Percentiles rank a stretch among this genome's conserved stretches.
phyloP scores from a whole-genome alignment of 2,113 vertebrate species.

The Anarhynchus alexandrinus region DNA sequence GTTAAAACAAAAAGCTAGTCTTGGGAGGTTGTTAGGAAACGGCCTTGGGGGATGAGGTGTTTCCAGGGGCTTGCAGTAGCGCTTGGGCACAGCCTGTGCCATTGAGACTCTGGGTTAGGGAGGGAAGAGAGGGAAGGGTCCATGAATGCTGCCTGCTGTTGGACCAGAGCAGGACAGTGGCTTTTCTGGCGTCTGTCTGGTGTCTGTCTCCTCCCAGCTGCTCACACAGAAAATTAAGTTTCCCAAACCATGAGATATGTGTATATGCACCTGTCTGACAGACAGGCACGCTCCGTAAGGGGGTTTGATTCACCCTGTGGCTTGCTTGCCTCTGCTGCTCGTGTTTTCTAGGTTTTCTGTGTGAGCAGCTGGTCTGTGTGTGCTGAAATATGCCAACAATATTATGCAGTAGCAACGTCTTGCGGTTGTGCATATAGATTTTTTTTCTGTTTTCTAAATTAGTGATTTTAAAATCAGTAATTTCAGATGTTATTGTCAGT shows the following conservation, averaged over 20 bases:
- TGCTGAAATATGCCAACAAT: neutral
- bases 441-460: neutral
- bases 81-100: neutral
- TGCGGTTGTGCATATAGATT: neutral
- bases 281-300: neutral
- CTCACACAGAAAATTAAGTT: neutral
- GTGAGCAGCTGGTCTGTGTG: neutral
- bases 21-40: neutral
- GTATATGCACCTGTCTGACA: neutral
- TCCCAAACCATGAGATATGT: neutral
- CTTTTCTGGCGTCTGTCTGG: neutral
- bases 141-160: fast-evolving
- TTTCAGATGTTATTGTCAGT: neutral
- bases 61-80: neutral
- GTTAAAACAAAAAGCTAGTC: neutral
- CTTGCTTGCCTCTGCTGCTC: neutral
- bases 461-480: conserved; percentile 3
- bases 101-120: neutral
- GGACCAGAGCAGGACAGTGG: neutral
- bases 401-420: neutral
- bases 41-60: neutral
- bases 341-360: neutral
- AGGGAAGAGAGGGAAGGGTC: neutral
- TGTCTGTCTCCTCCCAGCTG: neutral
- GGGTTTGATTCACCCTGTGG: neutral